Evolutionary conservation across 2,113 vertebrate species (phyloP).

Genomic region (Psephotus haematonotus): DNA sequence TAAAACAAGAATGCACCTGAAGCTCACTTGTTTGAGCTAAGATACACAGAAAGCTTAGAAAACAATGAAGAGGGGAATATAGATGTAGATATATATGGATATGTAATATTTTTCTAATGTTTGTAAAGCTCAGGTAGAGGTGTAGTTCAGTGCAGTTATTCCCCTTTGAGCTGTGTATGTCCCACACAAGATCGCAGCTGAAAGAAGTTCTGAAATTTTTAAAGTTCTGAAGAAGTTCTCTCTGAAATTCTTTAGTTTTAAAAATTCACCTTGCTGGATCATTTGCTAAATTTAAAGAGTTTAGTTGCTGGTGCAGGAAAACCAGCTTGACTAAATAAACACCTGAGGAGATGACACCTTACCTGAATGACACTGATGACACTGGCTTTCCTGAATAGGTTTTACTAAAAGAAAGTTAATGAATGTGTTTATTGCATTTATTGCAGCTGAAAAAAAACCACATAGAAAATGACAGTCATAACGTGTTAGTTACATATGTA

Average conservation of each 20-base stretch:
- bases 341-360: not conserved
- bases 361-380: not conserved
- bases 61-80: not conserved
- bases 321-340: not conserved
- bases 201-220: not conserved
- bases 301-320: not conserved
- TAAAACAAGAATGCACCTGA: not conserved
- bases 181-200: not conserved
- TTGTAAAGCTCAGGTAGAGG: not conserved
- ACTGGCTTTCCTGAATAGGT: not conserved
- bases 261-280: not conserved
- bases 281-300: not conserved
- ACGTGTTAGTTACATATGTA: not conserved
- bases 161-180: not conserved
- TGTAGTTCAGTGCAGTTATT: not conserved
- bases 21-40: not conserved
- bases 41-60: not conserved
- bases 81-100: not conserved
- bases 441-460: not conserved
- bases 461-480: not conserved
- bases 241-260: not conserved
- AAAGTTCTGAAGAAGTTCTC: not conserved
- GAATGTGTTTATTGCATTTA: not conserved
- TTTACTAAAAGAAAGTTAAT: slow-evolving; percentile 5
- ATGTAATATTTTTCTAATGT: not conserved